phyloP scores from a whole-genome alignment of 2,888 invertebrate species.

The Iselma pallidipennis region DNA sequence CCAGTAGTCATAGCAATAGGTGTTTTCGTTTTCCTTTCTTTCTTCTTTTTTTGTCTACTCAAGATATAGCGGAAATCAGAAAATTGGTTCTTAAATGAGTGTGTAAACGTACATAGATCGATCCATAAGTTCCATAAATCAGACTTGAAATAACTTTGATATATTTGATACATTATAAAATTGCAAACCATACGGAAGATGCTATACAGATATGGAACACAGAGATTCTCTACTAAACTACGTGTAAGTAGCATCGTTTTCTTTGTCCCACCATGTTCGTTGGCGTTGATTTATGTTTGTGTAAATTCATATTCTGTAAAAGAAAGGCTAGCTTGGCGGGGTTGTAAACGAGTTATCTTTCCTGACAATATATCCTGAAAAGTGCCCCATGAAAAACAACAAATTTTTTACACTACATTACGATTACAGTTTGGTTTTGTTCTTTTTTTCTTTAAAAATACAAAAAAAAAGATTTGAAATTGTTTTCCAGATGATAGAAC shows the following conservation, averaged over 20 bases:
- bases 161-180: constrained; percentile 21
- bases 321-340: constrained; percentile 11
- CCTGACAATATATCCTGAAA: constrained; percentile 24
- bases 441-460: too few species aligned
- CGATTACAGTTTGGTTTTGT: background rate
- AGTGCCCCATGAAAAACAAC: constrained; percentile 10
- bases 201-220: constrained; percentile 7
- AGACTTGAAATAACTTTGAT: constrained; percentile 20
- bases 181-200: constrained; percentile 15
- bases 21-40: background rate
- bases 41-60: background rate
- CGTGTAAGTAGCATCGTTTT: constrained; percentile 13
- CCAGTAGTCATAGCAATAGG: too few species aligned
- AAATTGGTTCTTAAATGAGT: constrained; percentile 11
- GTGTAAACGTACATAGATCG: constrained; percentile 15
- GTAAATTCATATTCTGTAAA: constrained; percentile 24
- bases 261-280: constrained; percentile 9
- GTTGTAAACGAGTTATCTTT: constrained; percentile 26
- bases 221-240: constrained; percentile 11
- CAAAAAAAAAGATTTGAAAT: background rate
- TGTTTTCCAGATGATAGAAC: background rate
- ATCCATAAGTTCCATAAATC: constrained; percentile 19
- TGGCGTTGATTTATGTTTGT: constrained; percentile 26
- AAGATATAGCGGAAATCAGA: background rate
- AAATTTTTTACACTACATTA: constrained; percentile 1